Evolutionary conservation across 2,888 invertebrate genomes (phyloP).

Genomic region (Drosophila subquinaria): DNA sequence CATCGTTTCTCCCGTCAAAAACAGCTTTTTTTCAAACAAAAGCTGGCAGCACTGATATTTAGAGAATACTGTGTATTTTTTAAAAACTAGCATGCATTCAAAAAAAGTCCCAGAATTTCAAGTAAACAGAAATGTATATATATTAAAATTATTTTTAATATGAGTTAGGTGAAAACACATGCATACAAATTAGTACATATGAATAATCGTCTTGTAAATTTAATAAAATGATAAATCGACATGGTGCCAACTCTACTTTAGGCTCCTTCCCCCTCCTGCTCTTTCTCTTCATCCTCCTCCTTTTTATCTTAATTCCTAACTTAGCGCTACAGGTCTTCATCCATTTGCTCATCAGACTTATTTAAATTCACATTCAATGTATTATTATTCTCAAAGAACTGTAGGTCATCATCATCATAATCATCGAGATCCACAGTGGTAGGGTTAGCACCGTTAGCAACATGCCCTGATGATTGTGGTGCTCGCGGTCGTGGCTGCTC

Average conservation of each 20-base stretch:
- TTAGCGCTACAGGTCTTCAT: slow-evolving; percentile 80
- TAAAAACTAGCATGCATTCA: neutral
- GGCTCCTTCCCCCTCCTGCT: neutral
- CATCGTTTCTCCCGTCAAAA: too few species aligned
- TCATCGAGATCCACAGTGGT: slow-evolving; percentile 62
- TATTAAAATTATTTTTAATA: slow-evolving; percentile 39
- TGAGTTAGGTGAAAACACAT: slow-evolving; percentile 27
- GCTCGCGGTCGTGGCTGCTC: slow-evolving; percentile 17
- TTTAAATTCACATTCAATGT: slow-evolving; percentile 86
- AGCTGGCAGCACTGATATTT: too few species aligned
- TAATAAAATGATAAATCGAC: slow-evolving; percentile 19
- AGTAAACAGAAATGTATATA: neutral
- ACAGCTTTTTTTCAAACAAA: too few species aligned
- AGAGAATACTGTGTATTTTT: too few species aligned
- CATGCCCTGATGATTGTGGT: neutral
- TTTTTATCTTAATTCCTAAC: slow-evolving; percentile 8
- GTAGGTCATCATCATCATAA: slow-evolving; percentile 78
- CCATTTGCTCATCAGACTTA: slow-evolving; percentile 83
- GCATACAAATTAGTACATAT: slow-evolving; percentile 35
- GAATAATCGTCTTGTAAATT: slow-evolving; percentile 32
- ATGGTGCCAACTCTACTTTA: slow-evolving; percentile 29
- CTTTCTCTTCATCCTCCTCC: neutral
- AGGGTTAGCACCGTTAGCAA: neutral
- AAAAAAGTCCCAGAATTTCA: neutral
- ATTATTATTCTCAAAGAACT: slow-evolving; percentile 83